Evolutionary conservation across 2,797 vertebrate genomes (phyloP), one percentile per base, ranked within the genome.

Genomic region (Pogoniulus pusillus): DNA sequence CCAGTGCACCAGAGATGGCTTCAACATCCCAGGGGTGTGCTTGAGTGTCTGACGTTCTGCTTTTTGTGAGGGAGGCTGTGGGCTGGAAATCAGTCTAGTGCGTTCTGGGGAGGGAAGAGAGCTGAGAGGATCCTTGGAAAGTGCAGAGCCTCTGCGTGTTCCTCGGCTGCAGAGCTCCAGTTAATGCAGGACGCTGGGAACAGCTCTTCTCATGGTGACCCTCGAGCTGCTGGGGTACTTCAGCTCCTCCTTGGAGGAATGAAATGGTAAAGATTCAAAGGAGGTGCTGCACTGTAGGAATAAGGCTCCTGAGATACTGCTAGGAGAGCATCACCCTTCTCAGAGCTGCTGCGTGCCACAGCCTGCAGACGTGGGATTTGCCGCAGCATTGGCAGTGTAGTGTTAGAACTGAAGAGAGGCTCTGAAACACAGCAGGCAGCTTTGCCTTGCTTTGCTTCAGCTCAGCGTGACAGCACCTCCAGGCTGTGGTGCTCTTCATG

Each of bases 401-500:
- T 30, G 6, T 19, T 60, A 14, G 8, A 19, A 29, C 34, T 49
- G 59, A 26, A 65, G 59, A 7, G 16, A 3, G 2, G 2, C 22
- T 12, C 16, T 47, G 14, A 23, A 47, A 23, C 17, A 4, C 1
- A 7, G 20, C 27, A 4, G 47, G 47, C 34, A n/a, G 45, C 34
- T 62, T 34, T 54, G 23, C 37, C 45, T 15, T 53, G 27, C 24
- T 30, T 32, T 51, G 15, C 65, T 47, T 54, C 47, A n/a, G 54
- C 26, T 12, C 26, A 3, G 6, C n/a, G 26, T 6, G 27, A 17
- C 9, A 41, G 68, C 12, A 1, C 11, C 7, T 15, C 35, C 13
- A 9, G 72, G 59, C 24, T 39, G 23, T 6, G 22, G 27, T 16
- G 26, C 7, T 8, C 39, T 19, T 6, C 14, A 6, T 0, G 0